A percentile compares a stretch with the other conserved stretches of the same genome.
Evolutionary conservation across 2,113 vertebrate species (phyloP).

Genomic region (Copsychus sechellarum): DNA sequence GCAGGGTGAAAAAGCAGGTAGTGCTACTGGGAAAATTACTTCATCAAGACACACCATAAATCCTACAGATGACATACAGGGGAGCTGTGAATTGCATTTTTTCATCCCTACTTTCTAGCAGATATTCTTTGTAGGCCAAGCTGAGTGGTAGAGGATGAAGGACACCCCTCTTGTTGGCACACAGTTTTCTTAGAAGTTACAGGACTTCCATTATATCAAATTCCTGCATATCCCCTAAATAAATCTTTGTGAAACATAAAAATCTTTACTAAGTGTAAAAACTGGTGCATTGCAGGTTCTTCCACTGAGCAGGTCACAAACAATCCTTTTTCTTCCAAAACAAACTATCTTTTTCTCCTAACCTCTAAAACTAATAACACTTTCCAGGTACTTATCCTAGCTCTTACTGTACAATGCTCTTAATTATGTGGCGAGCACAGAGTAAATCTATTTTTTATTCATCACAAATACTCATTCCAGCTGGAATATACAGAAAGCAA

Average conservation of each 20-base stretch:
- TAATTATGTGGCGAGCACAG: background rate
- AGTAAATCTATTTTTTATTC: background rate
- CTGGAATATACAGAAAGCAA: background rate
- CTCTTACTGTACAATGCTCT: background rate
- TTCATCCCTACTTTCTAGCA: background rate
- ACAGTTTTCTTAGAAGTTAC: background rate
- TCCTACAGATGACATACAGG: background rate
- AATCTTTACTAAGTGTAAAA: background rate
- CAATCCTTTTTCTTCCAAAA: background rate
- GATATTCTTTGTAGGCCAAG: background rate
- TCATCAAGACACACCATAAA: background rate
- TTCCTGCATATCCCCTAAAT: background rate
- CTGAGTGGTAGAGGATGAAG: background rate
- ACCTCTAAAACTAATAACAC: background rate
- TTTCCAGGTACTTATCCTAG: background rate
- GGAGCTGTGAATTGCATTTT: background rate
- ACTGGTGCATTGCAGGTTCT: conserved; percentile 6
- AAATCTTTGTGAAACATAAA: background rate
- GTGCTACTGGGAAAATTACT: background rate
- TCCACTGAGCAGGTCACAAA: background rate
- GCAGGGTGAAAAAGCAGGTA: background rate
- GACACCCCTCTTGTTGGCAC: background rate
- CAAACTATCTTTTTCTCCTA: background rate
- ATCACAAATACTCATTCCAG: background rate
- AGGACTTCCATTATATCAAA: background rate